phyloP scores from a whole-genome alignment of 2,888 invertebrate species.

The Metallyticus violacea region DNA sequence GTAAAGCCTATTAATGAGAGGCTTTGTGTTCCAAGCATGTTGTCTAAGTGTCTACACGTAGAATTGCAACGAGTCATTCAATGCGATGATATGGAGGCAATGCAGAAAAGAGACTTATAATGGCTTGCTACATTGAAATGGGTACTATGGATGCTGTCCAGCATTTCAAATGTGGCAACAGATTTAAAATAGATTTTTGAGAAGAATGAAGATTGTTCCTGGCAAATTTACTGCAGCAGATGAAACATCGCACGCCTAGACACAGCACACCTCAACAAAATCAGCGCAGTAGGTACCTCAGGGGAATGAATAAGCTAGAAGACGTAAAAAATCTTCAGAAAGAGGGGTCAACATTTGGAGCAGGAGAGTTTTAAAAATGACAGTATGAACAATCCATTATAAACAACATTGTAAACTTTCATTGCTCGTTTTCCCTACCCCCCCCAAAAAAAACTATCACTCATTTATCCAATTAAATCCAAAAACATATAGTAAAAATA shows the following conservation, averaged over 20 bases:
- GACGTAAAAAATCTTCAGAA: not conserved
- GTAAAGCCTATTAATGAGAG: not conserved
- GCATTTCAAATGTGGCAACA: not conserved
- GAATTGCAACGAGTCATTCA: conserved; percentile 26
- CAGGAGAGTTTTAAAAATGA: not conserved
- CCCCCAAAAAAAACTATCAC: not conserved
- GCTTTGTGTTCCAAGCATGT: not conserved
- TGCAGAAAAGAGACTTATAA: not conserved
- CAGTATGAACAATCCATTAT: not conserved
- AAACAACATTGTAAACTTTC: not conserved
- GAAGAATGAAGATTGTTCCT: too few species aligned
- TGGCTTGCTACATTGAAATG: not conserved
- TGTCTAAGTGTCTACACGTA: not conserved
- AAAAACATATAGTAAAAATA: not conserved
- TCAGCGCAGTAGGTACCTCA: not conserved
- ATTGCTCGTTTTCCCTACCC: not conserved
- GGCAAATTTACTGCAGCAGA: not conserved
- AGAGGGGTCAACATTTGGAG: not conserved
- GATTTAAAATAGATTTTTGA: not conserved
- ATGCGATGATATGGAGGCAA: not conserved
- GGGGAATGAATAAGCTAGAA: not conserved
- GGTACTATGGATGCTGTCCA: not conserved
- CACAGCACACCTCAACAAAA: not conserved
- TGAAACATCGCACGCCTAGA: not conserved
- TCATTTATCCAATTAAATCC: not conserved